Evolutionary conservation across 2,888 invertebrate genomes (phyloP), one percentile per base, ranked within the genome.

Genomic region (Coelinius sp.): DNA sequence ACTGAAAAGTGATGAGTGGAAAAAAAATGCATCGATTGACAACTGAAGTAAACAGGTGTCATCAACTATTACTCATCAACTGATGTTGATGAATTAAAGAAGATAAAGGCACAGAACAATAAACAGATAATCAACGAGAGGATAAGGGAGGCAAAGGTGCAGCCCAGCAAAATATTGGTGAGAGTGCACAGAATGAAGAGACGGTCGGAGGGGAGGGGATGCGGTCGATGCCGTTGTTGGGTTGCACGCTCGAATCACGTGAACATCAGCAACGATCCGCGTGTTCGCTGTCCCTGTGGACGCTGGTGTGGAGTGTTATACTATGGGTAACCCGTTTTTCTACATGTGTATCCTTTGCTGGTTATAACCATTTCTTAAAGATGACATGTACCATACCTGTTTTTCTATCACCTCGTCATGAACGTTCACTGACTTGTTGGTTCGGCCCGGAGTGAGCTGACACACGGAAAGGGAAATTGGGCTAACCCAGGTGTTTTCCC

Each of bases 241-340:
- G 77, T 75, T 63, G 77, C 84, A 84, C 83, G 83, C 79, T 77
- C 78, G 76, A 82, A 87, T 87, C 87, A 84, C 84, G 84, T 84
- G 84, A 82, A 86, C 85, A 86, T 84, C 87, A 87, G 82, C 82
- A 83, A 81, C 79, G 81, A 82, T 82, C 82, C 85, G 85, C 87
- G 87, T 87, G 87, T 74, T 86, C 83, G 75, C 65, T 76, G 73
- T 77, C 70, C 44, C 59, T 49, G 62, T 67, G 67, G 70, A 64
- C 35, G 31, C 24, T 20, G 53, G 24, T 20, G 53, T 59, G 22
- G 31, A 52, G 59, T 22, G 14, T 35, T 64, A 14, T 44, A n/a
- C n/a, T n/a, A n/a, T n/a, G n/a, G n/a, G n/a, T n/a, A 44, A 44
- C 14, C 10, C 12, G 22, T 22, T 52, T 22, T 52, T 12, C n/a